Conservation (phyloP, 2,797 vertebrate species). For the Perdix hodgsoniae region DNA sequence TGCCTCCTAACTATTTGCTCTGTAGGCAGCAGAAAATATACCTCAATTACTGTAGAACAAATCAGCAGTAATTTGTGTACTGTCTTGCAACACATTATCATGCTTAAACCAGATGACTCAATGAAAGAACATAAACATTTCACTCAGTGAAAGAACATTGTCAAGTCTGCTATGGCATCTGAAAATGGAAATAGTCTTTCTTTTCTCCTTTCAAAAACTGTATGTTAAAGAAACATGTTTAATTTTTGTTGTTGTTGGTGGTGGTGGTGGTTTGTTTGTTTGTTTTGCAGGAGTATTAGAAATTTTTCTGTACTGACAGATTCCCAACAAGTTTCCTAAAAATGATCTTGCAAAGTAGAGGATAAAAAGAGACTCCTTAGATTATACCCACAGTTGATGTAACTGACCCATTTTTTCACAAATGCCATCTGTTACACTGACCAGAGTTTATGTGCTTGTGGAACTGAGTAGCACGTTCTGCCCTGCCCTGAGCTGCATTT, state of each 20-base stretch:
- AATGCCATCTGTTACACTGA: neutral
- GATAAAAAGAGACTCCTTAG: neutral
- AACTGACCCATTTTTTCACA: neutral
- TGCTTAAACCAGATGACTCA: conserved; percentile 7
- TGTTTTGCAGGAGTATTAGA: neutral
- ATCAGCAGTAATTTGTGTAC: conserved; percentile 35
- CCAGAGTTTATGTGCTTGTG: neutral
- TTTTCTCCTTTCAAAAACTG: neutral
- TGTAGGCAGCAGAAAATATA: conserved; percentile 12
- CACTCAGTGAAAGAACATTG: conserved; percentile 46
- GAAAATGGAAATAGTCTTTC: neutral
- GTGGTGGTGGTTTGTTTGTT: neutral
- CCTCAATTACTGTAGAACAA: neutral
- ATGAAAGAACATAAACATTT: conserved; percentile 18
- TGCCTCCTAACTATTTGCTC: neutral
- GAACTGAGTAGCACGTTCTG: neutral
- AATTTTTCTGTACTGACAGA: neutral
- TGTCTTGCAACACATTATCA: conserved; percentile 44
- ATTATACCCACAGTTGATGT: neutral
- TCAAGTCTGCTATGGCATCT: neutral
- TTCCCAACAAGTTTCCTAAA: neutral
- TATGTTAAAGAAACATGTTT: neutral
- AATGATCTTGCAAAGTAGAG: neutral
- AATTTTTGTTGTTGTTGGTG: neutral
- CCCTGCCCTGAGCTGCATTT: neutral